phyloP scores from a whole-genome alignment of 2,797 vertebrate genomes.

The Aldrovandia affinis region DNA sequence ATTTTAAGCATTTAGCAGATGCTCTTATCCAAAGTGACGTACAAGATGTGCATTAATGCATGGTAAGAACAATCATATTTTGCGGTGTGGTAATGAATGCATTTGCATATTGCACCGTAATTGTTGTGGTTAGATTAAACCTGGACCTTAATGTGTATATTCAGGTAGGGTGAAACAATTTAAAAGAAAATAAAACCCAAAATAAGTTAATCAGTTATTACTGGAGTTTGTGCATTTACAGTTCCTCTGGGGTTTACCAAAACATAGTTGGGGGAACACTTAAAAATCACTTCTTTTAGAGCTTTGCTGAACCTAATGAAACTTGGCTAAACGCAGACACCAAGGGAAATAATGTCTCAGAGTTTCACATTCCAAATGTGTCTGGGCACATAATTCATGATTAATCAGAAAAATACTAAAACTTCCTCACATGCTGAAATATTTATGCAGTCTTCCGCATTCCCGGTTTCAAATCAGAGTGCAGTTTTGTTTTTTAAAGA shows the following conservation, averaged over 20 bases:
- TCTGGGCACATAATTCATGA: conserved; percentile 3
- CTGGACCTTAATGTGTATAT: neutral
- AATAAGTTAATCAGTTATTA: too few relatives aligned
- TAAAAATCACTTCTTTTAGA: neutral
- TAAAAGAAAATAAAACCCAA: too few relatives aligned
- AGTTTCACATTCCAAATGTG: conserved; percentile 22
- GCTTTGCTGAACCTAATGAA: neutral
- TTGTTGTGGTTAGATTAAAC: too few relatives aligned
- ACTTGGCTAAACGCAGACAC: neutral
- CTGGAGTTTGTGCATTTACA: too few relatives aligned
- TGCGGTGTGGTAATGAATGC: too few relatives aligned
- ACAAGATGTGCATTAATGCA: too few relatives aligned
- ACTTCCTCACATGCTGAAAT: neutral
- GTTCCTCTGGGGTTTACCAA: neutral
- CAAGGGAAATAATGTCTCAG: conserved; percentile 10
- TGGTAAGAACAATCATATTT: too few relatives aligned
- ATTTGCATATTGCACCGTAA: too few relatives aligned
- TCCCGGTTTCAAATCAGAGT: neutral
- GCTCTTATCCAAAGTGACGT: too few relatives aligned
- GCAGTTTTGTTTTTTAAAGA: neutral
- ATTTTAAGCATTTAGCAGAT: too few relatives aligned
- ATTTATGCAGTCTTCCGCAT: neutral
- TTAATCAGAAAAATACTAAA: conserved; percentile 6
- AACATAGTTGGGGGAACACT: neutral
- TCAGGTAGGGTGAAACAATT: neutral